Conservation (phyloP, 2,797 vertebrate species). For the Phataginus tricuspis region DNA sequence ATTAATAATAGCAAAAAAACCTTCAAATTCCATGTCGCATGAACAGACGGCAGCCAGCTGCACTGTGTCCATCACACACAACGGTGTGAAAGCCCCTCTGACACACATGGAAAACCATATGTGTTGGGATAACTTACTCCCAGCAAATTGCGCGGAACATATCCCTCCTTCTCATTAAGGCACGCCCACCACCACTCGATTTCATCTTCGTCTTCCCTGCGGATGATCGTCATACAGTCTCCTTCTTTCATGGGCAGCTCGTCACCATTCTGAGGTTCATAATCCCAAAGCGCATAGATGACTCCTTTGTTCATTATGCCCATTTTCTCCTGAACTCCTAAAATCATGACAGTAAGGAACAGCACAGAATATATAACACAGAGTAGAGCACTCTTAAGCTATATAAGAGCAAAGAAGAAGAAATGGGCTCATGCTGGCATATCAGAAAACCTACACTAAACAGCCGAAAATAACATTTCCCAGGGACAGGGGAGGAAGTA, state of each 20-base stretch:
- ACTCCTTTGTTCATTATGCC: conserved; percentile 99
- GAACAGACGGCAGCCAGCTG: neutral
- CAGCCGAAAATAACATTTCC: no score
- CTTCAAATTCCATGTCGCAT: rapidly evolving
- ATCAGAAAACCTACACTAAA: neutral
- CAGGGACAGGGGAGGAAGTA: no score
- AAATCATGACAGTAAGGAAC: neutral
- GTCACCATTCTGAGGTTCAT: conserved; percentile 90
- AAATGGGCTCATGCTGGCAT: rapidly evolving
- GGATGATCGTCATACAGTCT: conserved; percentile 95
- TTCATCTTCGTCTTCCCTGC: conserved; percentile 94
- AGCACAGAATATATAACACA: neutral
- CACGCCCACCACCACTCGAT: conserved; percentile 98
- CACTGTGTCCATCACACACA: rapidly evolving
- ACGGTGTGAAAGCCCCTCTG: no score
- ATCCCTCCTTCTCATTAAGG: conserved; percentile 91
- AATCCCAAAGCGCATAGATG: conserved; percentile 97
- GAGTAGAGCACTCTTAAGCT: neutral
- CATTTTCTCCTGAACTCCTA: conserved; percentile 99
- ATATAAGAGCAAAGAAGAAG: neutral
- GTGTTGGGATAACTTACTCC: conserved; percentile 89
- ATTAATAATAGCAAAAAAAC: neutral
- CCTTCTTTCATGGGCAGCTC: conserved; percentile 93
- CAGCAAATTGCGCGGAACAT: conserved; percentile 95
- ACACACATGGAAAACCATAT: rapidly evolving